Base-by-base conservation (phyloP, 92 coral and sea anemone genomes). In the Parazoanthus atlanticus region DNA sequence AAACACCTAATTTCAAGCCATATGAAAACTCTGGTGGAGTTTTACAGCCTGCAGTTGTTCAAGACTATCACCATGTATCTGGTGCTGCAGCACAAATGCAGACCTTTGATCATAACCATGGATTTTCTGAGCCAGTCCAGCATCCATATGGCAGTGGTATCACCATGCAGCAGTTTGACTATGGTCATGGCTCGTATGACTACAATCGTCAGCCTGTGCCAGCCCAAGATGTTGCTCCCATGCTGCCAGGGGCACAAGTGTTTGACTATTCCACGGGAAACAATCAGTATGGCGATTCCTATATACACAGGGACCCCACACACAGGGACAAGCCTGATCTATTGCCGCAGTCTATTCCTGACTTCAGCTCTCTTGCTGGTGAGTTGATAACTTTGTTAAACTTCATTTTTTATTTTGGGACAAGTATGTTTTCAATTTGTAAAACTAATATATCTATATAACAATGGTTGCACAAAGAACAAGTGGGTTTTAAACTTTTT, bases 21-120 rank as follows among this genome's bases (percentile, higher is more conserved):
- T 79, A 30, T 32, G 89, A 78, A n/a, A 85, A 84, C n/a, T 74
- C 83, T 1, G 64, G 78, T 30, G 86, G 86, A 76, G 90, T 84
- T 49, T 65, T 79, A 54, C 92, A 91, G 64, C 90, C 94, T 2
- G 81, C 93, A 36, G 78, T 91, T 41, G 88, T 89, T 21, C 93
- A 91, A 79, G 93, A 91, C 79, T 91, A 91, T 85, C 88, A 89
- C 72, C 92, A 92, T 83, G 86, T 84, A 1, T 91, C 92, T 16
- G 84, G 84, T n/a, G 71, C 85, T 25, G 80, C 92, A 15, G 92
- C 81, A 17, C 79, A 76, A n/a, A 93, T 93, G 92, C 96, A 93
- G 61, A 95, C 98, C 0, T 95, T 95, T 82, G 98, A 95, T 76
- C 98, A 95, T 83, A 95, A 95, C 65, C 98, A 95, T 70, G 98